Evolutionary conservation across 1,140 invertebrate species (phyloP), one percentile per base, ranked within the genome.

Genomic region (Ceratosolen solmsi): DNA sequence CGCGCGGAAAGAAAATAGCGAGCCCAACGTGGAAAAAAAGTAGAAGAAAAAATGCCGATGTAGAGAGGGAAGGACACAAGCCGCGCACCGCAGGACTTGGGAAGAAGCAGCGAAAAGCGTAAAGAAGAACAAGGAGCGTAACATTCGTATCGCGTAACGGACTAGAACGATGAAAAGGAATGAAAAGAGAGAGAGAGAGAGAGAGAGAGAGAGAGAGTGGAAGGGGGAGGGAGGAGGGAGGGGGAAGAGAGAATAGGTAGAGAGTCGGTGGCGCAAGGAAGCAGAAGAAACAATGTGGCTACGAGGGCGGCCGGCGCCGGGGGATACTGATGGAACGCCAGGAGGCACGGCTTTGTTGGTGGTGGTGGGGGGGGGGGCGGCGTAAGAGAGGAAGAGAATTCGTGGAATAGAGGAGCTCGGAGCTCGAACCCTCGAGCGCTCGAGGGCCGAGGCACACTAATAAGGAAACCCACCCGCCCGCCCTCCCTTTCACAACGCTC

Each of bases 171-270:
- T 38, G 51, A 58, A 74, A 36, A 58, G 27, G 71, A 30, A 73
- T 25, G 41, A 58, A 63, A 36, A 41, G 74, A 63, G 56, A 60
- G 75, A 77, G 75, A 77, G 60, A 65, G 46, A 78, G 76, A 49
- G 46, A 51, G 33, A 33, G 71, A 51, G 49, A 22, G 30, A 60
- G 54, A 60, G 73, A 58, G 27, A 41, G 73, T 38, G 22, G 13
- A 30, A 74, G n/a, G 30, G 1, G 72, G 20, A 54, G 15, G 70
- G 27, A 30, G 56, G 63, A 71, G 33, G 13, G 33, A 33, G 75
- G 1, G 51, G 49, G 46, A 49, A 30, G 20, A 30, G 15, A 9
- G 17, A 71, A 79, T 13, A 22, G 38, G 8, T 15, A 20, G 20
- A 56, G 20, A 20, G 25, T n/a, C 38, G 46, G 15, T 46, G 63